A percentile compares a stretch with the other conserved stretches of the same genome.
Evolutionary conservation across 2,888 invertebrate genomes (phyloP).

Genomic region (Tortricodes alternella): DNA sequence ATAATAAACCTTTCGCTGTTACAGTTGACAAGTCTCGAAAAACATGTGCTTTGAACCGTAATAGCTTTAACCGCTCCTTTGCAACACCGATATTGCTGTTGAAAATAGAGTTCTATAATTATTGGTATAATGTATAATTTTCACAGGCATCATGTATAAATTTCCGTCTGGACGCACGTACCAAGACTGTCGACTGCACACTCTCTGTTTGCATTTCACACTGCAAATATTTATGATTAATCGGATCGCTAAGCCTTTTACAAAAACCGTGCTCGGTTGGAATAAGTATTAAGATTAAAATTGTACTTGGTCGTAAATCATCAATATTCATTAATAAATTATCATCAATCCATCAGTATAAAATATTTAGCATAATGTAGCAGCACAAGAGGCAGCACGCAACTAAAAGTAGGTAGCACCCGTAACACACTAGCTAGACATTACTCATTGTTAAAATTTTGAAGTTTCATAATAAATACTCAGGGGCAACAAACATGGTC

Average conservation of each 20-base stretch:
- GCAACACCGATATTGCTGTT: not conserved
- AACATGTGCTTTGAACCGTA: not conserved
- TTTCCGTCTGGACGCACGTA: conserved; percentile 24
- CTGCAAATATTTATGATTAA: conserved; percentile 16
- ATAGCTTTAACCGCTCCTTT: conserved; percentile 2
- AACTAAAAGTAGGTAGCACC: too few species aligned
- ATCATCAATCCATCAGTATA: too few species aligned
- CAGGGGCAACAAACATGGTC: too few species aligned
- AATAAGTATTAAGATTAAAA: too few species aligned
- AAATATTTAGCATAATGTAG: too few species aligned
- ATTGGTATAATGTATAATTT: conserved; percentile 6
- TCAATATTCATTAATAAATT: too few species aligned
- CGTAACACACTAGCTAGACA: too few species aligned
- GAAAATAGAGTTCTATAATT: not conserved
- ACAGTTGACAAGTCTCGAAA: conserved; percentile 3
- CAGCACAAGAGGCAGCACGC: too few species aligned
- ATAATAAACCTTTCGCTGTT: not conserved
- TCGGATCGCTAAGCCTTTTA: conserved; percentile 12
- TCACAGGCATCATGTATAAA: conserved; percentile 17
- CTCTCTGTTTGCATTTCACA: conserved; percentile 29
- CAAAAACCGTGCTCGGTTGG: not conserved
- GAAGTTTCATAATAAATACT: too few species aligned
- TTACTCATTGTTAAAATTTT: too few species aligned
- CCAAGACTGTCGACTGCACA: conserved; percentile 28
- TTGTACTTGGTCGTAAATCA: too few species aligned